Base-by-base conservation (phyloP, 2,113 vertebrate species). In the Triplophysa siluroides region DNA sequence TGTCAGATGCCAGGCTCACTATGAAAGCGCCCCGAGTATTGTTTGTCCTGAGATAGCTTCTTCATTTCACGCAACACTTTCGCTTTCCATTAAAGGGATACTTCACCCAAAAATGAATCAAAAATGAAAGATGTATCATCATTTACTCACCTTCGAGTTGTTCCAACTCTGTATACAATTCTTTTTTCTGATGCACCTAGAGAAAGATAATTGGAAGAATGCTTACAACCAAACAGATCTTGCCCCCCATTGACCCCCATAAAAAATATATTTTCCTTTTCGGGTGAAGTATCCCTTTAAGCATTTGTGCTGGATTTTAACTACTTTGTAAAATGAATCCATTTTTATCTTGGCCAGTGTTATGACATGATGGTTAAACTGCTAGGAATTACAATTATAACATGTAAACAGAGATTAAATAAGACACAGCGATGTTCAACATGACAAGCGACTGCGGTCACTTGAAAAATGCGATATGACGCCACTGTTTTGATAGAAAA, bases 1-100 rank as follows among this genome's bases (percentile, higher is more conserved):
- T 72, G 33, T 10, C 87, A 87, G 83, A 88, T 84, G 83, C 82
- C 82, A 82, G 69, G 79, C 56, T 18, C 78, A 29, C 43, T 19
- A 60, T 54, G 47, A 58, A 58, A 21, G 54, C n/a, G 19, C 54
- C 54, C 21, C 69, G 85, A 82, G 78, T 60, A 70, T 61, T 50
- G 26, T 33, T 21, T 65, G 65, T 41, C 41, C 58, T n/a, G 21
- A 58, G 38, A 19, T 62, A 67, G 12, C 45, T 62, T 62, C 50
- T 45, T 72, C 41, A 43, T 80, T 80, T 74, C 38, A 72, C 58
- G 21, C 56, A 64, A 78, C 62, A 54, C 62, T 74, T 76, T 47
- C 26, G 38, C 12, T 19, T 10, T 7, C 33, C 54, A 56, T 80
- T 76, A 73, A 75, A 7, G 33, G 33, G 33, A 38, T 38, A 38